Conservation (phyloP, 2,888 invertebrate genomes). For the Leptura quadrifasciata region DNA sequence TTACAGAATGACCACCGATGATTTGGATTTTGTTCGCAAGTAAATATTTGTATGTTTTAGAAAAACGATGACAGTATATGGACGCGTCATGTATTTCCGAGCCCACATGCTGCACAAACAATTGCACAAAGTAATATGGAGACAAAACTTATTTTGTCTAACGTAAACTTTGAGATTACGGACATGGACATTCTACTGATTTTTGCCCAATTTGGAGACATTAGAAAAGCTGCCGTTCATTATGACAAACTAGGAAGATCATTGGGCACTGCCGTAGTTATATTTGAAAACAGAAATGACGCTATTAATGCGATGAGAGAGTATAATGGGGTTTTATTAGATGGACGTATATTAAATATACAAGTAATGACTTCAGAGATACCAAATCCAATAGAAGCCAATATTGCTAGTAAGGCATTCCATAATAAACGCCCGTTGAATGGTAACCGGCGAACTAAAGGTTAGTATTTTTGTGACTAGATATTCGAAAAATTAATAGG, state of each 20-base stretch:
- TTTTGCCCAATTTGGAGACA: not conserved
- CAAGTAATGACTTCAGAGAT: not conserved
- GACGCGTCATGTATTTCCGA: too few species aligned
- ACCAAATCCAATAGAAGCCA: not conserved
- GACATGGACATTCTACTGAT: not conserved
- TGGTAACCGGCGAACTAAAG: not conserved
- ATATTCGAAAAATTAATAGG: too few species aligned
- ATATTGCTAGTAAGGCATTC: not conserved
- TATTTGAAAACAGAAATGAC: not conserved
- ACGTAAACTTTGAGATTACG: not conserved
- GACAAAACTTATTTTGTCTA: not conserved
- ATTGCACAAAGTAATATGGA: not conserved
- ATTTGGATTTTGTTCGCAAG: too few species aligned
- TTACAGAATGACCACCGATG: too few species aligned
- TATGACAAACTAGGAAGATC: not conserved
- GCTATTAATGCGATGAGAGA: not conserved
- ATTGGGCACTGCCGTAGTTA: not conserved
- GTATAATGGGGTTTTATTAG: not conserved
- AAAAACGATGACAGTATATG: too few species aligned
- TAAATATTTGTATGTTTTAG: too few species aligned
- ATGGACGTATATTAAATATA: constrained; percentile 8
- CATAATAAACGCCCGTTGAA: not conserved
- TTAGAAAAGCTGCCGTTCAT: not conserved
- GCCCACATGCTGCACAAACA: too few species aligned
- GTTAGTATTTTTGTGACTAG: too few species aligned